phyloP scores from a whole-genome alignment of 2,113 vertebrate genomes.

The Halichoeres trimaculatus region DNA sequence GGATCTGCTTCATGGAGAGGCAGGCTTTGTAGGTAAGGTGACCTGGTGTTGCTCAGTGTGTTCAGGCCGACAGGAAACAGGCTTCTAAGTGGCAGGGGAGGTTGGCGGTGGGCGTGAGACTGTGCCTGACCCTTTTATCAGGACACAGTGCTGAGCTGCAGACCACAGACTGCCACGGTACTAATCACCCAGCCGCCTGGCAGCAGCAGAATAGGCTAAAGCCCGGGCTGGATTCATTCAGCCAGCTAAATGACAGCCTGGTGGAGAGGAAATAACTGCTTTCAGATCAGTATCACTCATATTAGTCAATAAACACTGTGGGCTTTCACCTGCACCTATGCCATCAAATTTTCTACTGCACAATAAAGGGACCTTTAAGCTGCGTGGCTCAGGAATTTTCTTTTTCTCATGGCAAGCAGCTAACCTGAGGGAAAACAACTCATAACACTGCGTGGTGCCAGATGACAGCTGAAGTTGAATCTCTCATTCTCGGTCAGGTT shows the following conservation, averaged over 20 bases:
- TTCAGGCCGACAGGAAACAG: constrained; percentile 48
- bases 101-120: constrained; percentile 40
- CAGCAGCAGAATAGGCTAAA: constrained; percentile 69
- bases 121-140: constrained; percentile 73
- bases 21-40: constrained; percentile 22
- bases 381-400: constrained; percentile 38
- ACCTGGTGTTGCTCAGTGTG: constrained; percentile 29
- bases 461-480: constrained; percentile 45
- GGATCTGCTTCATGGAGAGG: constrained; percentile 21
- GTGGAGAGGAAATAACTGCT: constrained; percentile 69
- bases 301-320: constrained; percentile 65
- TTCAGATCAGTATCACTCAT: constrained; percentile 76
- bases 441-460: constrained; percentile 19
- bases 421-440: constrained; percentile 54
- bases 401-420: constrained; percentile 27
- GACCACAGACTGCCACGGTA: constrained; percentile 45
- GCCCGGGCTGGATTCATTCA: constrained; percentile 55
- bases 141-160: constrained; percentile 49
- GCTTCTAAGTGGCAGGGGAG: constrained; percentile 53
- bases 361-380: constrained; percentile 52
- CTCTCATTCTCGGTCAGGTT: constrained; percentile 26
- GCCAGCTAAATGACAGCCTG: constrained; percentile 67
- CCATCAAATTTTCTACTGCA: constrained; percentile 45
- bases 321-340: constrained; percentile 60
- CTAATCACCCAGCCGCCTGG: constrained; percentile 67